Conservation (phyloP, 2,797 vertebrate genomes). For the Trichosurus vulpecula region DNA sequence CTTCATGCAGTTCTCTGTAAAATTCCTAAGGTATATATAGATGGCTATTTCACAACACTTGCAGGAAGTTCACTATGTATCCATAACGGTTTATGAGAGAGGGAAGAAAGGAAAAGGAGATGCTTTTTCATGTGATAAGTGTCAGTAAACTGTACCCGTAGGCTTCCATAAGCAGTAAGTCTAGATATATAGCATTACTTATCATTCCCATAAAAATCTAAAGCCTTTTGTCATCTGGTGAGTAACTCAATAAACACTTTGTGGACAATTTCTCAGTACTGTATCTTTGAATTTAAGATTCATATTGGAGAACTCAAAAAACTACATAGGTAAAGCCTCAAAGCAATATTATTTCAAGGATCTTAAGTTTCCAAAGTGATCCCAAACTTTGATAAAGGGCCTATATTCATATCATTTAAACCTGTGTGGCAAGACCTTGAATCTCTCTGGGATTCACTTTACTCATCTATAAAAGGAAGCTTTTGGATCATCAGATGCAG, state of each 20-base stretch:
- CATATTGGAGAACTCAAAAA: constrained; percentile 46
- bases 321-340: background rate
- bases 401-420: constrained; percentile 64
- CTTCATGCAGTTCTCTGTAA: constrained; percentile 27
- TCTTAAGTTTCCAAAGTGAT: constrained; percentile 3
- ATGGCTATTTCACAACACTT: background rate
- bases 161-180: background rate
- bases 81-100: constrained; percentile 22
- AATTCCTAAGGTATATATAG: background rate
- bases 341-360: constrained; percentile 31
- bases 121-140: background rate
- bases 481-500: background rate
- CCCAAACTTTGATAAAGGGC: background rate
- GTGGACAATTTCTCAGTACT: constrained; percentile 33
- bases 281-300: constrained; percentile 37
- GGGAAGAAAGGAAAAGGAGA: constrained; percentile 20
- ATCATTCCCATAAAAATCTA: constrained; percentile 26
- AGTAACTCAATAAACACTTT: constrained; percentile 34
- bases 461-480: background rate
- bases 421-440: background rate
- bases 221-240: constrained; percentile 11
- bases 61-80: constrained; percentile 25
- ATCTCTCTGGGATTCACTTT: background rate
- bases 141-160: constrained; percentile 22
- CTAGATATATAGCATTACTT: background rate